A percentile compares a stretch with the other conserved stretches of the same genome.
These are phyloP conservation scores for Pachycephus smyrnensis DNA, from an alignment of 2,888 invertebrate species.

Conservation along the genomic window DNA sequence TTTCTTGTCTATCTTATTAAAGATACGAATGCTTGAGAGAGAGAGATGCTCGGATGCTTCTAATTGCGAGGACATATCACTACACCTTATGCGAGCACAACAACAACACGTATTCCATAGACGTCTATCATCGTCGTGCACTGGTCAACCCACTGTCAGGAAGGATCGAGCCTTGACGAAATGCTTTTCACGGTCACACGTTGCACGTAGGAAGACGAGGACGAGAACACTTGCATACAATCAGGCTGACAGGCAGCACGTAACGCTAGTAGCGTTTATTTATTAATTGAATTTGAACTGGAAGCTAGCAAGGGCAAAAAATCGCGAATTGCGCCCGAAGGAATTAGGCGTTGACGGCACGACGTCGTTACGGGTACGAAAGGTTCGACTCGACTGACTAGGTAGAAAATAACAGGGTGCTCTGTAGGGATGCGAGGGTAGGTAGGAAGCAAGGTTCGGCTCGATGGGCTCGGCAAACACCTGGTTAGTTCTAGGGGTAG, in stretches of 20 bases:
- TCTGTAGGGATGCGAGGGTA: not conserved
- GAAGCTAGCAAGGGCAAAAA: not conserved
- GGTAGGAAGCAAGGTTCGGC: not conserved
- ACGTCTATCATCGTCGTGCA: not conserved
- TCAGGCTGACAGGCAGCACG: not conserved
- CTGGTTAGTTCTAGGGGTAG: not conserved
- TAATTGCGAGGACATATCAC: not conserved
- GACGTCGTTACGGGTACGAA: not conserved
- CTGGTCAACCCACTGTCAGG: not conserved
- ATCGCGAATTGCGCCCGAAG: not conserved
- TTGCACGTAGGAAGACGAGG: not conserved
- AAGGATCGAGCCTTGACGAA: not conserved
- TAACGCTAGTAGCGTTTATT: not conserved
- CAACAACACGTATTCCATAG: not conserved
- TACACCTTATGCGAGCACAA: not conserved
- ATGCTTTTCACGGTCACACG: not conserved
- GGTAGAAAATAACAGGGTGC: not conserved
- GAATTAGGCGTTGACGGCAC: not conserved
- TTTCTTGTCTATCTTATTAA: not conserved
- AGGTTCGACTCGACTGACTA: not conserved
- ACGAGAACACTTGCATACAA: not conserved
- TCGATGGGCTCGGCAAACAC: not conserved
- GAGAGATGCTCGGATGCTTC: not conserved
- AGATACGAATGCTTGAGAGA: not conserved
- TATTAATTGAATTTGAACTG: not conserved